Conservation (phyloP, 92 coral and sea anemone genomes). For the Ricordea florida region DNA sequence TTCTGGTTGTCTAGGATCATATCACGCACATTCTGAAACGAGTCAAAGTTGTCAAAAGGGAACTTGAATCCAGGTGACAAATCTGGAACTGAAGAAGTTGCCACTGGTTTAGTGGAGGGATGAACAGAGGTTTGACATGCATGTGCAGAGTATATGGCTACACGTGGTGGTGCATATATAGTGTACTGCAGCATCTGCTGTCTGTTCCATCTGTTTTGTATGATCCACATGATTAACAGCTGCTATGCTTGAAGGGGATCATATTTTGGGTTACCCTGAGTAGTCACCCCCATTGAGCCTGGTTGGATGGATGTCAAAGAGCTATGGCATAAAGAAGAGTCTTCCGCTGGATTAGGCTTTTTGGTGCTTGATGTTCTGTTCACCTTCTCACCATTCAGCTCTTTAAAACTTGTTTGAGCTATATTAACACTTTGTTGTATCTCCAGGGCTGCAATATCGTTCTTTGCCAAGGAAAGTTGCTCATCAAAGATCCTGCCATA, state of each 20-base stretch:
- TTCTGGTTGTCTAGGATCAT: constrained; percentile 48
- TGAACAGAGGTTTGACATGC: background rate
- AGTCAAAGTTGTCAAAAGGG: constrained; percentile 42
- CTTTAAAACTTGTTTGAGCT: no score
- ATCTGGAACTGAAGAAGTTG: background rate
- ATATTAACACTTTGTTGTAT: background rate
- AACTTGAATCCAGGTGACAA: constrained; percentile 52
- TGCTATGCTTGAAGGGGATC: background rate
- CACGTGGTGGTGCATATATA: no score
- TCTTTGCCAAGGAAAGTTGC: background rate
- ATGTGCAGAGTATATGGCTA: no score
- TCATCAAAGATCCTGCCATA: constrained; percentile 22
- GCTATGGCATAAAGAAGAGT: no score
- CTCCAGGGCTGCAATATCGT: background rate
- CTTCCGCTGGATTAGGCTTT: no score
- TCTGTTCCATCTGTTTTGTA: background rate
- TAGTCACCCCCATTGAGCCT: no score
- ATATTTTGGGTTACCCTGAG: no score
- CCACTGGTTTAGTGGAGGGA: background rate
- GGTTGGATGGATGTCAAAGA: no score
- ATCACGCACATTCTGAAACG: constrained; percentile 34
- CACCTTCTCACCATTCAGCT: no score
- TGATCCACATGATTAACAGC: background rate
- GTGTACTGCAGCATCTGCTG: no score
- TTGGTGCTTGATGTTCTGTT: no score